Evolutionary conservation across 1,140 invertebrate species (phyloP).

Genomic region (Argopecten irradians): DNA sequence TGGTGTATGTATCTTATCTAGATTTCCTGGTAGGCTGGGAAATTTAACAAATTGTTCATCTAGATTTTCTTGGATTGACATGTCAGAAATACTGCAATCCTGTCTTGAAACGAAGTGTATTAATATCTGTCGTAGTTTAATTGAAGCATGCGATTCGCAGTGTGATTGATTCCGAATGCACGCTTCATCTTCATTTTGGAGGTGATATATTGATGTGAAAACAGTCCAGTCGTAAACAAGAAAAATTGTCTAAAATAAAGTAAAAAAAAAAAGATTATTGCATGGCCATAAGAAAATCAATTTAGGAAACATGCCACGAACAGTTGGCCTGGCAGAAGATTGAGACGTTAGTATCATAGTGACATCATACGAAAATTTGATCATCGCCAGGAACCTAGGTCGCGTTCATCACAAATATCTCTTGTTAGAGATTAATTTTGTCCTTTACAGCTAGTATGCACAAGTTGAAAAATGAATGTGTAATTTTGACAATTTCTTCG

Average conservation of each 20-base stretch:
- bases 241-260: neutral
- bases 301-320: neutral
- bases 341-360: neutral
- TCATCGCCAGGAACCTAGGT: neutral
- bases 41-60: conserved; percentile 6
- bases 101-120: neutral
- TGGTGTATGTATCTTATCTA: neutral
- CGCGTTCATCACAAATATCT: neutral
- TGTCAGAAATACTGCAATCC: neutral
- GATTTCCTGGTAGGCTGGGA: neutral
- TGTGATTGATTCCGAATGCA: neutral
- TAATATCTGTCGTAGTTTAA: neutral
- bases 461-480: conserved; percentile 22
- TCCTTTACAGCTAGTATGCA: neutral
- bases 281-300: conserved; percentile 11
- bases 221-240: neutral
- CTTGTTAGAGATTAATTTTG: neutral
- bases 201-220: conserved; percentile 6
- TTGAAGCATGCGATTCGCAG: neutral
- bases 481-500: conserved; percentile 18
- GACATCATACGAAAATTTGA: neutral
- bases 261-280: neutral
- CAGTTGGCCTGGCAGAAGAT: neutral
- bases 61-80: neutral
- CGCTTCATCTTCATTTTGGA: neutral